Percentiles rank a stretch among this genome's conserved stretches.
phyloP scores from a whole-genome alignment of 2,888 invertebrate genomes.

The Stenchaetothrips biformis region DNA sequence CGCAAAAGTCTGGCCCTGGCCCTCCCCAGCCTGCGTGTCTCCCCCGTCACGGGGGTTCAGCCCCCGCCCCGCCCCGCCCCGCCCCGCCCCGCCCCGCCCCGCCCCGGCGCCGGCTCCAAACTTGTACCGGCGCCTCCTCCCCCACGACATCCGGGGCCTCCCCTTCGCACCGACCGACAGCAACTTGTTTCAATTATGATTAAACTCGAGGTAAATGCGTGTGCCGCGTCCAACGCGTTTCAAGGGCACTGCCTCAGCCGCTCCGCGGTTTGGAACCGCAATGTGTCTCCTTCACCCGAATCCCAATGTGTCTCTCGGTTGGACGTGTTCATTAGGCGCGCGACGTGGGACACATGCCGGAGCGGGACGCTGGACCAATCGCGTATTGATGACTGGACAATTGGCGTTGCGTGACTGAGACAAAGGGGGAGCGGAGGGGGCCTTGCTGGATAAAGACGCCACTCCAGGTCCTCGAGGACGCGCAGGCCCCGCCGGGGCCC shows the following conservation, averaged over 20 bases:
- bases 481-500: no score
- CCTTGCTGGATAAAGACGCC: neutral
- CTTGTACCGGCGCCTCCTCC: neutral
- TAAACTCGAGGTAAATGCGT: neutral
- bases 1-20: neutral
- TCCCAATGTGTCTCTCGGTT: no score
- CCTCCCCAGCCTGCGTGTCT: neutral
- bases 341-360: neutral
- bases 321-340: neutral
- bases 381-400: neutral
- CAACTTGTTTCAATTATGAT: slow-evolving; percentile 11
- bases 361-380: neutral
- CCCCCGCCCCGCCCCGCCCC: slow-evolving; percentile 18
- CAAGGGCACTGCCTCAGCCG: no score
- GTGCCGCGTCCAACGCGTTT: neutral
- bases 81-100: slow-evolving; percentile 39
- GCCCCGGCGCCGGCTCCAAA: slow-evolving; percentile 37
- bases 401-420: neutral
- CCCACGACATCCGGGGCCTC: slow-evolving; percentile 26
- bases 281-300: no score
- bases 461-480: neutral
- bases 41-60: neutral
- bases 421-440: neutral
- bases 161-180: slow-evolving; percentile 4
- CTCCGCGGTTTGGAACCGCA: no score